These are phyloP conservation scores for Digitonthophagus gazella DNA, from an alignment of 2,888 invertebrate genomes.

Conservation along the genomic window DNA sequence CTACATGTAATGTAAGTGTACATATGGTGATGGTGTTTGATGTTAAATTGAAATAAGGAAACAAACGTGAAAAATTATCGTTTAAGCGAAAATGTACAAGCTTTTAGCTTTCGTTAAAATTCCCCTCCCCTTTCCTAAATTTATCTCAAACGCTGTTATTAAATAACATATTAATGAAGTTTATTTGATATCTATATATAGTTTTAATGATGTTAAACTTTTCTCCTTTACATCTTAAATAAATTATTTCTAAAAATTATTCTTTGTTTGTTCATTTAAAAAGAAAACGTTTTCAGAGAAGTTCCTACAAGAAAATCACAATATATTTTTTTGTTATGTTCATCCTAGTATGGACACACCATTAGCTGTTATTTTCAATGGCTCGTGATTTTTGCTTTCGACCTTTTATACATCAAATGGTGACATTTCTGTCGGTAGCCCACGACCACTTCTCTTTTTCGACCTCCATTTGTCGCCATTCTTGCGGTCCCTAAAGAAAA, in stretches of 20 bases:
- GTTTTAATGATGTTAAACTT: slow-evolving; percentile 26
- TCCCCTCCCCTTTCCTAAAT: background rate
- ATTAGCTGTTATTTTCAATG: background rate
- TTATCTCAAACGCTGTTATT: slow-evolving; percentile 13
- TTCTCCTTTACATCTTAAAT: slow-evolving; percentile 24
- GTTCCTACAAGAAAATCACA: too few relatives aligned
- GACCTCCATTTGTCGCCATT: background rate
- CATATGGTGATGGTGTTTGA: background rate
- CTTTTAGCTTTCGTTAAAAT: background rate
- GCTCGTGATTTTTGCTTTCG: background rate
- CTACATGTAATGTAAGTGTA: background rate
- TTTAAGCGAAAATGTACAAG: background rate
- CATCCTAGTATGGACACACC: too few relatives aligned
- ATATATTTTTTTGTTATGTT: too few relatives aligned
- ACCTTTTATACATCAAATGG: background rate
- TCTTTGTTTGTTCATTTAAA: background rate
- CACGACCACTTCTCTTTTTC: background rate
- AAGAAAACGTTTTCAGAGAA: too few relatives aligned
- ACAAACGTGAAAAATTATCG: background rate
- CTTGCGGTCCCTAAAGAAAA: background rate
- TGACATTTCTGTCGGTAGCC: background rate
- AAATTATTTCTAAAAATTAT: slow-evolving; percentile 25
- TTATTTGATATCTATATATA: slow-evolving; percentile 21
- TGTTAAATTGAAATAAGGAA: background rate
- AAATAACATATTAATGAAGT: slow-evolving; percentile 5